Percentiles rank a stretch among this genome's conserved stretches.
Conservation (phyloP, 2,797 vertebrate genomes). For the Oophaga sylvatica region DNA sequence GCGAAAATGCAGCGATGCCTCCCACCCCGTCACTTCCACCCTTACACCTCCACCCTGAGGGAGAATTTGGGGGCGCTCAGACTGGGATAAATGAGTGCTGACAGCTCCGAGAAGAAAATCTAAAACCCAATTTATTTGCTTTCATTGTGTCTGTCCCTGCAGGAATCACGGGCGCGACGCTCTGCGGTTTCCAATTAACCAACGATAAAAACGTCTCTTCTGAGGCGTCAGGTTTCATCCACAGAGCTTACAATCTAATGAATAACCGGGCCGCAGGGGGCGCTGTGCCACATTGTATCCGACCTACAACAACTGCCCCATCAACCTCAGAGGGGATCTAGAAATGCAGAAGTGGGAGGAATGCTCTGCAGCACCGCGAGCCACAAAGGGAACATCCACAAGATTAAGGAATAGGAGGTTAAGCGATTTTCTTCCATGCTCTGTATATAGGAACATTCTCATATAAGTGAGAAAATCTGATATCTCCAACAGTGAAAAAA, state of each 20-base stretch:
- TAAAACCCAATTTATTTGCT: conserved; percentile 16
- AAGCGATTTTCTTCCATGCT: no score
- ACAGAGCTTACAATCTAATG: not conserved
- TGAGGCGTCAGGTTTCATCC: not conserved
- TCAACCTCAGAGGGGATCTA: no score
- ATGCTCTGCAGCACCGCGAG: no score
- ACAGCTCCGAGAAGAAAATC: conserved; percentile 18
- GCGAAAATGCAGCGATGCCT: not conserved
- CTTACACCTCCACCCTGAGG: not conserved
- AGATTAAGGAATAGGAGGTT: no score
- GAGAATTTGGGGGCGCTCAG: not conserved
- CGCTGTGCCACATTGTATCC: no score
- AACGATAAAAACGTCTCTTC: not conserved
- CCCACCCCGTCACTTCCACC: not conserved
- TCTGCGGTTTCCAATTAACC: not conserved
- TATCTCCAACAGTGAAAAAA: no score
- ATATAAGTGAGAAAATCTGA: no score
- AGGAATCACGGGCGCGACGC: not conserved
- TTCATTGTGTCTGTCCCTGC: conserved; percentile 9
- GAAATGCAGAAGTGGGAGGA: not conserved
- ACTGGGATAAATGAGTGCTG: conserved; percentile 5
- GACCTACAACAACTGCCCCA: no score
- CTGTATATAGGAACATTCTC: no score
- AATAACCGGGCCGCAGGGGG: not conserved
- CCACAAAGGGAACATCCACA: no score